Conservation (phyloP, 53 echinoderm and acorn worm genomes). For the Henricia sp. region DNA sequence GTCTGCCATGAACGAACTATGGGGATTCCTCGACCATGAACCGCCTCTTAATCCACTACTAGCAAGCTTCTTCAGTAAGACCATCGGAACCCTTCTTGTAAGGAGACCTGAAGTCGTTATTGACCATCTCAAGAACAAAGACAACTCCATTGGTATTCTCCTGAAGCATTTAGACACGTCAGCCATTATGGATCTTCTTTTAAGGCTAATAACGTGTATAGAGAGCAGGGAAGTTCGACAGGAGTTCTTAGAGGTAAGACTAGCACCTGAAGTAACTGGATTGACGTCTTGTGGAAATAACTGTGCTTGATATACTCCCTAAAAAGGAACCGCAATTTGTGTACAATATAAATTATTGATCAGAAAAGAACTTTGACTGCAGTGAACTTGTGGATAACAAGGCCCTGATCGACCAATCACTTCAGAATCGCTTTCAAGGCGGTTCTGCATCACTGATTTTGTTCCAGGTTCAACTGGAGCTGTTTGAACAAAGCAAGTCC, state of each 20-base stretch:
- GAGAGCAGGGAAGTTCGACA: slow-evolving; percentile 91
- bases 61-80: slow-evolving; percentile 99
- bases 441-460: no score
- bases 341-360: no score
- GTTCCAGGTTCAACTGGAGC: no score
- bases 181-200: slow-evolving; percentile 98
- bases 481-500: no score
- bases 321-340: no score
- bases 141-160: slow-evolving; percentile 86
- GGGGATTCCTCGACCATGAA: slow-evolving; percentile 88
- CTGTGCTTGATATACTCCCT: no score
- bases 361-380: no score
- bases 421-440: no score
- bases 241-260: slow-evolving; percentile 90
- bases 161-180: slow-evolving; percentile 95
- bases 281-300: no score
- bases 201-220: slow-evolving; percentile 95
- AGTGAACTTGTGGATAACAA: no score
- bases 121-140: slow-evolving; percentile 84
- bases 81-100: slow-evolving; percentile 89
- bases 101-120: slow-evolving; percentile 89
- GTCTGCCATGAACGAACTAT: slow-evolving; percentile 81
- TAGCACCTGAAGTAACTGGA: no score
- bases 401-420: no score
- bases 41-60: slow-evolving; percentile 99